Evolutionary conservation across 2,888 invertebrate genomes (phyloP).

Genomic region (Agrochola litura): DNA sequence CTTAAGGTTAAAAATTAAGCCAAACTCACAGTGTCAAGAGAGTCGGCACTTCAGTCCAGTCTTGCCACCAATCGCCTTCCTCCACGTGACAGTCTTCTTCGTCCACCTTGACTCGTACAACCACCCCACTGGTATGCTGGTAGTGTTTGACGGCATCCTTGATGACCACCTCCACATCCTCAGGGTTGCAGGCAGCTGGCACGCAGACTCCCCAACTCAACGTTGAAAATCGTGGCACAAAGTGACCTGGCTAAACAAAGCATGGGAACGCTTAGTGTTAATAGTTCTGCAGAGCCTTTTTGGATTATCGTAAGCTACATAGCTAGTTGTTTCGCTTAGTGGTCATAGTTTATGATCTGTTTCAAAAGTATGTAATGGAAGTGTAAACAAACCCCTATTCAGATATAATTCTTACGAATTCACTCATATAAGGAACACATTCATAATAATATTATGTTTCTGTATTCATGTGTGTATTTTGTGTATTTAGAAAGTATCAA

Average conservation of each 20-base stretch:
- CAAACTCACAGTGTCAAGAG: slow-evolving; percentile 84
- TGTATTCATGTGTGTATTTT: neutral
- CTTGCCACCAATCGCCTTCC: slow-evolving; percentile 81
- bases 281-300: slow-evolving; percentile 8
- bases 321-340: too few species aligned
- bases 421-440: neutral
- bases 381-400: neutral
- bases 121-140: slow-evolving; percentile 90
- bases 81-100: slow-evolving; percentile 91
- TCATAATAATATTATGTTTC: too few species aligned
- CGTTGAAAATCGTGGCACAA: slow-evolving; percentile 93
- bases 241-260: slow-evolving; percentile 92
- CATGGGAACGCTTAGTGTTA: slow-evolving; percentile 75
- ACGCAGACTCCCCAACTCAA: slow-evolving; percentile 93
- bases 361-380: neutral
- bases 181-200: slow-evolving; percentile 91
- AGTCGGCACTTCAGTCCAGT: slow-evolving; percentile 83
- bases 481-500: neutral
- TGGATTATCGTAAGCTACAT: neutral
- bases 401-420: neutral
- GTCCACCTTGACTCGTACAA: slow-evolving; percentile 91
- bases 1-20: neutral
- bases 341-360: neutral
- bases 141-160: slow-evolving; percentile 91
- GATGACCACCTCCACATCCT: slow-evolving; percentile 90